phyloP scores from a whole-genome alignment of 2,113 vertebrate genomes.

The Alouatta palliata region DNA sequence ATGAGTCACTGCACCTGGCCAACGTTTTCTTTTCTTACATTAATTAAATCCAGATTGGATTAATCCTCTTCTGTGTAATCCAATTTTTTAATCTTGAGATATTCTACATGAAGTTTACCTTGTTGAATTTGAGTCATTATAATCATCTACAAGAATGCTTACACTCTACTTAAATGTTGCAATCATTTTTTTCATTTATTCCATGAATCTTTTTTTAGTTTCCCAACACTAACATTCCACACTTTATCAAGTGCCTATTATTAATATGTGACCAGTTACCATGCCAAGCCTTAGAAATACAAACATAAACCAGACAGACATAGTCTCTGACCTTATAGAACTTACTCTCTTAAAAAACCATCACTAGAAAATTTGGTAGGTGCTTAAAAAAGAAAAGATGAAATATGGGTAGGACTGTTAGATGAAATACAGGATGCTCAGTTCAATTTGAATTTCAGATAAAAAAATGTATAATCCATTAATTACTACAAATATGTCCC shows the following conservation, averaged over 20 bases:
- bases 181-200: background rate
- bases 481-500: background rate
- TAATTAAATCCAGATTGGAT: background rate
- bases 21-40: background rate
- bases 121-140: background rate
- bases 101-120: background rate
- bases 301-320: background rate
- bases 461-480: conserved; percentile 23
- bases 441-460: conserved; percentile 8
- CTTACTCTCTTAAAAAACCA: background rate
- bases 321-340: background rate
- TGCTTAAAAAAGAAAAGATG: background rate
- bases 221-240: background rate
- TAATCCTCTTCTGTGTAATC: background rate
- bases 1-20: no score
- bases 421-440: background rate
- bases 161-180: background rate
- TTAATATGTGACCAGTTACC: background rate
- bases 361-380: background rate
- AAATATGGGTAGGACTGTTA: background rate
- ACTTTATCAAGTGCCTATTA: background rate
- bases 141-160: background rate
- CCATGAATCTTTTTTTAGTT: no score
- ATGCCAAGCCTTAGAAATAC: background rate
- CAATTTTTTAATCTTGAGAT: conserved; percentile 19